These are phyloP conservation scores for Chironomus tentans DNA, from an alignment of 2,888 invertebrate genomes.

Conservation along the genomic window DNA sequence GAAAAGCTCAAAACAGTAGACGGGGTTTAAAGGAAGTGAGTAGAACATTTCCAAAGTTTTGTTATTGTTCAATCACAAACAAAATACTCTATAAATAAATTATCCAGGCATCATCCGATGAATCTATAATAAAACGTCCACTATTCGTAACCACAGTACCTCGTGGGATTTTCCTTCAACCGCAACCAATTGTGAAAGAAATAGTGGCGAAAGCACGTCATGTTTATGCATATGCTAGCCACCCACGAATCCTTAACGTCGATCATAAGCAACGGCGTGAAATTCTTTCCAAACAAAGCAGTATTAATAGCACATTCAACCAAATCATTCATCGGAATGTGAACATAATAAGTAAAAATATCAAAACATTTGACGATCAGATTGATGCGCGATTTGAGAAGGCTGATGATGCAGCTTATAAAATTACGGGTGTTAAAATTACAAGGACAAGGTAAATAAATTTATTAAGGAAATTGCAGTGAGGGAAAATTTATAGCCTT, in stretches of 20 bases:
- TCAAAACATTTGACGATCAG: slow-evolving; percentile 9
- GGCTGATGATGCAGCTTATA: slow-evolving; percentile 7
- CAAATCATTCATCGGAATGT: slow-evolving; percentile 3
- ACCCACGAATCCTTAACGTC: slow-evolving; percentile 42
- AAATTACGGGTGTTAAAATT: slow-evolving; percentile 23
- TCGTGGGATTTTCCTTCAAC: slow-evolving; percentile 67
- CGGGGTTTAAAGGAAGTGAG: slow-evolving; percentile 14
- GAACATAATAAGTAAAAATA: slow-evolving; percentile 5
- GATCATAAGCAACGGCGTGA: slow-evolving; percentile 12
- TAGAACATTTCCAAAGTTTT: too few species aligned
- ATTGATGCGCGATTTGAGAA: slow-evolving; percentile 8
- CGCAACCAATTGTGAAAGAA: slow-evolving; percentile 51
- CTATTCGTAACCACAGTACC: slow-evolving; percentile 75
- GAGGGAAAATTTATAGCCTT: too few species aligned
- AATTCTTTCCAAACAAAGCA: slow-evolving; percentile 11
- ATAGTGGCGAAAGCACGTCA: slow-evolving; percentile 47
- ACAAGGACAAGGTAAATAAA: slow-evolving; percentile 27
- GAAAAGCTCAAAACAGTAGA: neutral
- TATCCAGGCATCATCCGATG: neutral
- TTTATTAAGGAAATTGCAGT: too few species aligned
- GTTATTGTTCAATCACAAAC: neutral
- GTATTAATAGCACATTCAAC: slow-evolving; percentile 7
- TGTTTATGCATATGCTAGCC: slow-evolving; percentile 58
- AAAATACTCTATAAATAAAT: neutral
- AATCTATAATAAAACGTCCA: slow-evolving; percentile 39